Evolutionary conservation across 1,140 invertebrate species (phyloP).

Genomic region (Drosophila funebris): DNA sequence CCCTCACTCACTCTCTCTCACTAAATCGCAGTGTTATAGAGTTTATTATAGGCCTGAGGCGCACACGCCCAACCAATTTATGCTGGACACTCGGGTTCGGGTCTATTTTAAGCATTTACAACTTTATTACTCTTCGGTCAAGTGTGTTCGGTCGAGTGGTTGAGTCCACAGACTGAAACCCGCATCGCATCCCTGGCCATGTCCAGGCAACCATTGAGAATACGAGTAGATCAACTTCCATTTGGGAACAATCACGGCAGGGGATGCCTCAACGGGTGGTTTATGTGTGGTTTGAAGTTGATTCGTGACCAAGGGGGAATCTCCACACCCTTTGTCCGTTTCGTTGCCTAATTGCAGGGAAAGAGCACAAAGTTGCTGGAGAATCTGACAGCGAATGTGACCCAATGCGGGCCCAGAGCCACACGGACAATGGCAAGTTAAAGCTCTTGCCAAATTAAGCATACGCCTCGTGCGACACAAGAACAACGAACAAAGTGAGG

Average conservation of each 20-base stretch:
- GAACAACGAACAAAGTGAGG: constrained; percentile 28
- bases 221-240: constrained; percentile 27
- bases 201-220: not conserved
- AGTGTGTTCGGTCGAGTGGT: constrained; percentile 33
- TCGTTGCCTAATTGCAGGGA: constrained; percentile 52
- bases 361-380: constrained; percentile 10
- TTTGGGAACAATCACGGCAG: constrained; percentile 54
- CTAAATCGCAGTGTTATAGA: not conserved
- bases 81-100: constrained; percentile 24
- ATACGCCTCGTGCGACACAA: constrained; percentile 58
- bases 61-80: constrained; percentile 15
- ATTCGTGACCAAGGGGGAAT: constrained; percentile 5
- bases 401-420: constrained; percentile 42
- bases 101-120: constrained; percentile 75
- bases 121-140: constrained; percentile 60
- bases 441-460: constrained; percentile 44
- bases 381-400: constrained; percentile 51
- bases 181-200: not conserved
- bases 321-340: not conserved
- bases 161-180: constrained; percentile 1
- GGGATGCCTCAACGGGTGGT: constrained; percentile 37
- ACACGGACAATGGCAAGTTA: not conserved
- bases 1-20: too few species aligned
- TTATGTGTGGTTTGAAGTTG: constrained; percentile 11
- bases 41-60: constrained; percentile 16